Evolutionary conservation across 1,140 invertebrate species (phyloP).

Genomic region (Trichoplusia ni): DNA sequence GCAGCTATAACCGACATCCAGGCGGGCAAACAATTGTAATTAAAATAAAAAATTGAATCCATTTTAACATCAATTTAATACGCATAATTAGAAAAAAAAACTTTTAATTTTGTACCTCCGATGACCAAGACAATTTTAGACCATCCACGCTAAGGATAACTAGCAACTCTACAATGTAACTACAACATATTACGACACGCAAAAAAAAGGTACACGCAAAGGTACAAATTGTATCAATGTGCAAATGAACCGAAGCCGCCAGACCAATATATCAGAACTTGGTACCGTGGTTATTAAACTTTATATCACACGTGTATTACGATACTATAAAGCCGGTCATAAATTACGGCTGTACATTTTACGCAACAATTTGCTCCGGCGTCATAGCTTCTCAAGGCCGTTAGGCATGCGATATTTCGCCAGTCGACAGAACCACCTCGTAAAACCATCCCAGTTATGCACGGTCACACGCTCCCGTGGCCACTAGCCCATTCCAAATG

Average conservation of each 20-base stretch:
- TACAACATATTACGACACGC: too few relatives aligned
- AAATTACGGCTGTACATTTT: constrained; percentile 4
- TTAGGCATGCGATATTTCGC: constrained; percentile 15
- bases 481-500: constrained; percentile 21
- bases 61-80: too few relatives aligned
- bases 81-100: too few relatives aligned
- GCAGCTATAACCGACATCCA: too few relatives aligned
- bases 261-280: not conserved
- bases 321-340: constrained; percentile 5
- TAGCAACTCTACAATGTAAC: too few relatives aligned
- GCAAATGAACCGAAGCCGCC: not conserved
- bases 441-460: constrained; percentile 31
- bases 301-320: constrained; percentile 11
- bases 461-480: constrained; percentile 23
- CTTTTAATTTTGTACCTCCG: too few relatives aligned
- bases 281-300: constrained; percentile 3
- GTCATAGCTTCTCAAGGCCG: not conserved
- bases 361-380: not conserved
- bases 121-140: too few relatives aligned
- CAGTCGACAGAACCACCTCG: constrained; percentile 1
- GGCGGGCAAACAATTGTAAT: too few relatives aligned
- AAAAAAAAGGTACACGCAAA: not conserved
- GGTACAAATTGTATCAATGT: not conserved
- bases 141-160: too few relatives aligned
- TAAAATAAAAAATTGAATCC: too few relatives aligned